Evolutionary conservation across 2,113 vertebrate species (phyloP).

Genomic region (Hydrolagus affinis): DNA sequence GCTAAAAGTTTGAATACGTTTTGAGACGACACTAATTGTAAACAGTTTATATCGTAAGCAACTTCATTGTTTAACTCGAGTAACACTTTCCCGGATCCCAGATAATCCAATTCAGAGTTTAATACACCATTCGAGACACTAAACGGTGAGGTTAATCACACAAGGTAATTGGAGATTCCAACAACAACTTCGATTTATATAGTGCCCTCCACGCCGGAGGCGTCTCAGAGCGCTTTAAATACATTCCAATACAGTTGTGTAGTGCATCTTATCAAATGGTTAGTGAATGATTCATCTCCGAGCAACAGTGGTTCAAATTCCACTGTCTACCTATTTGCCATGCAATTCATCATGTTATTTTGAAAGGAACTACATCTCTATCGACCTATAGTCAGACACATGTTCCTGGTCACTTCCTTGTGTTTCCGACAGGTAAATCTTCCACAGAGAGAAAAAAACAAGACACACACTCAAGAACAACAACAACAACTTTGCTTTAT

Average conservation of each 20-base stretch:
- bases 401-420: not conserved
- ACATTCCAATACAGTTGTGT: not conserved
- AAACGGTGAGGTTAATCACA: not conserved
- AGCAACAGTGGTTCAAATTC: not conserved
- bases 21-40: too few relatives aligned
- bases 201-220: too few relatives aligned
- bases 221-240: too few relatives aligned
- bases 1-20: too few relatives aligned
- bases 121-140: not conserved
- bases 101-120: not conserved
- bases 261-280: not conserved
- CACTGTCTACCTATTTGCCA: not conserved
- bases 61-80: too few relatives aligned
- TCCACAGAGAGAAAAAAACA: not conserved
- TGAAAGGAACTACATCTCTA: slow-evolving; percentile 2
- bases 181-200: too few relatives aligned
- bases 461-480: not conserved
- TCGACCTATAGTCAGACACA: too few relatives aligned
- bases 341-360: not conserved
- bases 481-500: too few relatives aligned
- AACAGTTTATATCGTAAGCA: too few relatives aligned
- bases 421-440: not conserved
- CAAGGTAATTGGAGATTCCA: not conserved
- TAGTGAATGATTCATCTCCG: not conserved
- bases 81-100: too few relatives aligned